Evolutionary conservation across 2,113 vertebrate genomes (phyloP).

Genomic region (Athene cunicularia): DNA sequence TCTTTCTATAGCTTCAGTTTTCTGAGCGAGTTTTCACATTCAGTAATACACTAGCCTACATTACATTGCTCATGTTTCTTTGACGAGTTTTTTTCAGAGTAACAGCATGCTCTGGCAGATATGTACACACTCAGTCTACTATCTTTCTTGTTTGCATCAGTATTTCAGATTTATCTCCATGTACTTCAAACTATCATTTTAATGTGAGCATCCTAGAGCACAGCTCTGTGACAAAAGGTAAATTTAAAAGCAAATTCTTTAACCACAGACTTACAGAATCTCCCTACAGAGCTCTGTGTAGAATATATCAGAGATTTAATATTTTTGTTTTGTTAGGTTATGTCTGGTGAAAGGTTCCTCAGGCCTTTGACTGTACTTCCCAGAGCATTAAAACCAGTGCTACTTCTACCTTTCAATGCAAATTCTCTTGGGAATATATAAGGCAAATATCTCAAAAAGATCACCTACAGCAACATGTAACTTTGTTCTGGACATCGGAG

Average conservation of each 20-base stretch:
- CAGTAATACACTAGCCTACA: not conserved
- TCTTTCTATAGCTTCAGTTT: not conserved
- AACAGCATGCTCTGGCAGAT: not conserved
- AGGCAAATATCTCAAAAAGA: not conserved
- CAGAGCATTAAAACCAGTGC: not conserved
- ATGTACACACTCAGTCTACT: not conserved
- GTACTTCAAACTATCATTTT: not conserved
- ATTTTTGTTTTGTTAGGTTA: fast-evolving
- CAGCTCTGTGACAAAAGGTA: not conserved
- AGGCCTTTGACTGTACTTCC: not conserved
- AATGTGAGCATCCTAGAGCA: not conserved
- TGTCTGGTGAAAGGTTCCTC: not conserved
- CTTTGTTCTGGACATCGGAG: not conserved
- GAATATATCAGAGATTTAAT: not conserved
- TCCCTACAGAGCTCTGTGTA: not conserved
- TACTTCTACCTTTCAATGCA: not conserved
- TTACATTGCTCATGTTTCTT: not conserved
- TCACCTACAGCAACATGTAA: not conserved
- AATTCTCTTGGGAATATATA: not conserved
- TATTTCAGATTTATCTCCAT: not conserved
- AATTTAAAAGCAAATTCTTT: not conserved
- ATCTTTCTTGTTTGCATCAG: not conserved
- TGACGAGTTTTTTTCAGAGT: not conserved
- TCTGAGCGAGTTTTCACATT: not conserved
- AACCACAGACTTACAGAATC: not conserved